Evolutionary conservation across 2,113 vertebrate genomes (phyloP).

Genomic region (Fukomys damarensis): DNA sequence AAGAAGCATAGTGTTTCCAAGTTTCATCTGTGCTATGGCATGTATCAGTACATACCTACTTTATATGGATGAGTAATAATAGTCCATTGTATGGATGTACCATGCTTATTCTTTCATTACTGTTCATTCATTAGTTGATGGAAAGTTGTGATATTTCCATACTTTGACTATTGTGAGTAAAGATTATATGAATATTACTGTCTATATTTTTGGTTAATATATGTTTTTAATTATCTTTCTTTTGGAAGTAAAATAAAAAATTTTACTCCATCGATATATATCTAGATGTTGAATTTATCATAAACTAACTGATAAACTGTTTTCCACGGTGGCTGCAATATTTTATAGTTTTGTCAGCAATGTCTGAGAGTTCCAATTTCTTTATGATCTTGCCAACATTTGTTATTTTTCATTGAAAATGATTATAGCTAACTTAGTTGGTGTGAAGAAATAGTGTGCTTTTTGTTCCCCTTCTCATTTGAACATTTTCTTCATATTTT

Average conservation of each 20-base stretch:
- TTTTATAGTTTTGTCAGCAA: no score
- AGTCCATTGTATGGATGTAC: not conserved
- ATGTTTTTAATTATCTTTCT: not conserved
- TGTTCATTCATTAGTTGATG: no score
- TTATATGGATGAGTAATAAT: no score
- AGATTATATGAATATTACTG: not conserved
- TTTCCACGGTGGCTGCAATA: no score
- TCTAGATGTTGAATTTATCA: not conserved
- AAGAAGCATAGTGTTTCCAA: not conserved
- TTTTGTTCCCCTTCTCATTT: no score
- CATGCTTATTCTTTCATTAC: not conserved
- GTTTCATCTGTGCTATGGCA: no score
- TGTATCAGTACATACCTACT: no score
- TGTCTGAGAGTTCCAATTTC: no score
- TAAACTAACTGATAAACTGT: not conserved
- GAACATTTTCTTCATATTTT: no score
- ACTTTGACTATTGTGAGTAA: not conserved
- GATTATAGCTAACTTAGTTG: not conserved
- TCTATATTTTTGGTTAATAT: not conserved
- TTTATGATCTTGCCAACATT: not conserved
- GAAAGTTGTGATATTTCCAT: not conserved
- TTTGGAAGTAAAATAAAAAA: no score
- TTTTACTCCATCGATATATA: no score
- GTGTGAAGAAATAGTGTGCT: not conserved
- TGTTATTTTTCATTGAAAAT: not conserved